phyloP scores from a whole-genome alignment of 2,888 invertebrate species.

The Plemyria rubiginata region DNA sequence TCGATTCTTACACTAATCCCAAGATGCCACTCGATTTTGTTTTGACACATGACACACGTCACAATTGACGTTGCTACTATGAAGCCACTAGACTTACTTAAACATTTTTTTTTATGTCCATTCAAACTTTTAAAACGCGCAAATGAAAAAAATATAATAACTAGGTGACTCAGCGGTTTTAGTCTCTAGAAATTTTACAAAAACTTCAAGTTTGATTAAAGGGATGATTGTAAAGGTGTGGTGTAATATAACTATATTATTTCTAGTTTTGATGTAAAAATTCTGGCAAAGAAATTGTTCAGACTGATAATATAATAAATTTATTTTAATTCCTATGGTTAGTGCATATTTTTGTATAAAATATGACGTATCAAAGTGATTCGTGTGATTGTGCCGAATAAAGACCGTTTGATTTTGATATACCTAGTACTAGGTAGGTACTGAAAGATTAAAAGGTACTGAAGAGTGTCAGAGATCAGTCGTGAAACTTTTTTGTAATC shows the following conservation, averaged over 20 bases:
- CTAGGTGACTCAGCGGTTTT: conserved; percentile 62
- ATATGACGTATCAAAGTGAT: too few relatives aligned
- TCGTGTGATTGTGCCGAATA: too few relatives aligned
- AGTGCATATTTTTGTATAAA: too few relatives aligned
- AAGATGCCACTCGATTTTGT: conserved; percentile 81
- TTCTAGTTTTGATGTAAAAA: neutral
- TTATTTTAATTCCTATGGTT: too few relatives aligned
- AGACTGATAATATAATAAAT: too few relatives aligned
- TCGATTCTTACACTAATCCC: conserved; percentile 63
- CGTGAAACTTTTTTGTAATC: too few relatives aligned
- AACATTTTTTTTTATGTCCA: conserved; percentile 42
- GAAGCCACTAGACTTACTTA: conserved; percentile 47
- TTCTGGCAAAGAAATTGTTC: too few relatives aligned
- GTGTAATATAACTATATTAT: conserved; percentile 9
- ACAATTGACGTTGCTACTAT: conserved; percentile 42
- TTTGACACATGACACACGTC: conserved; percentile 76
- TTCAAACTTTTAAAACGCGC: conserved; percentile 48
- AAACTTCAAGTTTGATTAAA: conserved; percentile 30
- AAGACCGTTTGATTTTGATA: too few relatives aligned
- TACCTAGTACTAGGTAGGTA: too few relatives aligned
- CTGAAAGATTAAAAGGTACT: too few relatives aligned
- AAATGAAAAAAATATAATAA: conserved; percentile 65
- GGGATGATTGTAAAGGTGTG: conserved; percentile 35
- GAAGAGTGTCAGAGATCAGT: too few relatives aligned
- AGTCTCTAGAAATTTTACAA: conserved; percentile 38